Conservation (phyloP, 2,797 vertebrate genomes). For the Chelonia mydas region DNA sequence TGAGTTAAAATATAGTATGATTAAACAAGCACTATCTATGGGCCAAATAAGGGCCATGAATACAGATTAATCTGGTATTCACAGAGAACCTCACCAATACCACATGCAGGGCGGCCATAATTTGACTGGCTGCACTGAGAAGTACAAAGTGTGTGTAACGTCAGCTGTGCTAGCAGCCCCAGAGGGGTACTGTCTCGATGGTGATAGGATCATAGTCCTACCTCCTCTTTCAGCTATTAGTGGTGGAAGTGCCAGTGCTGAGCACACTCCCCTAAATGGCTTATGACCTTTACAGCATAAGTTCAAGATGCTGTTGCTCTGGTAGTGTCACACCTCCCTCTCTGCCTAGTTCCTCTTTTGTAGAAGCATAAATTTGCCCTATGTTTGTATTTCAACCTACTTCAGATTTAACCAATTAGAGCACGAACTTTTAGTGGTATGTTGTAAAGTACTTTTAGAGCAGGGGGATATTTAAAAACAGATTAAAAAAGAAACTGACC, state of each 20-base stretch:
- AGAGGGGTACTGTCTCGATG: constrained; percentile 21
- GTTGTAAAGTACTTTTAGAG: background rate
- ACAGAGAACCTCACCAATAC: background rate
- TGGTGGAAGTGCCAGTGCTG: too few species aligned
- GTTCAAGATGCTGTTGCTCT: constrained; percentile 33
- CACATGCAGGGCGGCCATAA: accelerated
- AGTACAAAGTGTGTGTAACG: background rate
- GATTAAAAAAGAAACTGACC: background rate
- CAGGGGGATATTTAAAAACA: background rate
- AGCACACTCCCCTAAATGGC: constrained; percentile 3
- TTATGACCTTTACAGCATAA: constrained; percentile 31
- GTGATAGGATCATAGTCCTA: constrained; percentile 42
- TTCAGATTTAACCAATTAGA: background rate
- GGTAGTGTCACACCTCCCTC: background rate
- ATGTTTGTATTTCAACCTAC: background rate
- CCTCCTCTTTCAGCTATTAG: background rate
- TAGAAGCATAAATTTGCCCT: background rate
- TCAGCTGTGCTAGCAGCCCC: constrained; percentile 37
- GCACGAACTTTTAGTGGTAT: background rate
- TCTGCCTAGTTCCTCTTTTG: background rate
- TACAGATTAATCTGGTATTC: background rate
- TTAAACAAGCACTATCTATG: accelerated
- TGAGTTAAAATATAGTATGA: background rate
- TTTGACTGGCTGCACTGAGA: constrained; percentile 9
- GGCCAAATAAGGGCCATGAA: background rate